Percentiles rank a stretch among this genome's conserved stretches.
Evolutionary conservation across 2,797 vertebrate species (phyloP).

Genomic region (Bradypus variegatus): DNA sequence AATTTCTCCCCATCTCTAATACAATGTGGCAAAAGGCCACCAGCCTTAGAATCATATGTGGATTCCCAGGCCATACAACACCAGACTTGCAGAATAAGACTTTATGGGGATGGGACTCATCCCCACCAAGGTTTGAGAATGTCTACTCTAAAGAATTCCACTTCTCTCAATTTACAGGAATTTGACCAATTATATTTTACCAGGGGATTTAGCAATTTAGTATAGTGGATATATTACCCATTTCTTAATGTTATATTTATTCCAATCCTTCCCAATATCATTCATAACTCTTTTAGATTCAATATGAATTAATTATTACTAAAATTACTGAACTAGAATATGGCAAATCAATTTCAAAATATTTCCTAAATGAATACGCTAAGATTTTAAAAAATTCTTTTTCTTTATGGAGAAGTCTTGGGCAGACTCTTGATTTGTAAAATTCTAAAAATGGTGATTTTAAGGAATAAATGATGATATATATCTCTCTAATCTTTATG

Average conservation of each 20-base stretch:
- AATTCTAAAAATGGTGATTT: not conserved
- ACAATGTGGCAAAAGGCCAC: not conserved
- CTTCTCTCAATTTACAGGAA: not conserved
- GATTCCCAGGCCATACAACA: not conserved
- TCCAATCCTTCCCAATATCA: not conserved
- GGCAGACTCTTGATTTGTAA: not conserved
- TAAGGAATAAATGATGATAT: conserved; percentile 1
- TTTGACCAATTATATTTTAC: not conserved
- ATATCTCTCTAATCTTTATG: conserved; percentile 32
- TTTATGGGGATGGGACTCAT: not conserved
- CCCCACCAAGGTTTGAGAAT: not conserved
- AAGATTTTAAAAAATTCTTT: conserved; percentile 27
- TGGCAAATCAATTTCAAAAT: conserved; percentile 36
- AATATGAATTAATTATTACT: not conserved
- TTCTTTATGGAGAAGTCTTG: not conserved
- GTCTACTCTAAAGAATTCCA: not conserved
- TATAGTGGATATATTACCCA: not conserved
- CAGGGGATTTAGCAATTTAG: not conserved
- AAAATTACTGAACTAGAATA: conserved; percentile 16
- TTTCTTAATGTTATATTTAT: conserved; percentile 36
- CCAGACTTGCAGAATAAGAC: not conserved
- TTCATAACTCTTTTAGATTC: conserved; percentile 27
- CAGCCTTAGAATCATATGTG: not conserved
- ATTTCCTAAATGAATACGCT: conserved; percentile 29
- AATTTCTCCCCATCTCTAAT: not conserved